Evolutionary conservation across 2,888 invertebrate species (phyloP).

Genomic region (Zygogramma bicolorata): DNA sequence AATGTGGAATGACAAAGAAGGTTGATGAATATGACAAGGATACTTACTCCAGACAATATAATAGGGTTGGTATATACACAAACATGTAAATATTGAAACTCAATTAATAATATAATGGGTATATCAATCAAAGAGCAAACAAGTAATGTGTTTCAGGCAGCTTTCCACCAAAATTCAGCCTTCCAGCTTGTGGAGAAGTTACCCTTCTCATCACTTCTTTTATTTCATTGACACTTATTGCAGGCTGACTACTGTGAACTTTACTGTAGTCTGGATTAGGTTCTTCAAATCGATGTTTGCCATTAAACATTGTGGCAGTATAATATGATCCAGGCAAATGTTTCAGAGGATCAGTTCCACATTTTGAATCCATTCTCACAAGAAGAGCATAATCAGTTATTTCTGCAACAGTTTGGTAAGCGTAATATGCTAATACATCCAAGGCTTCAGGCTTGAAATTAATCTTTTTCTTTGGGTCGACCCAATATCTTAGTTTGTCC

Average conservation of each 20-base stretch:
- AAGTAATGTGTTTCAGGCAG: slow-evolving; percentile 60
- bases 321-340: slow-evolving; percentile 76
- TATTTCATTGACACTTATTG: slow-evolving; percentile 84
- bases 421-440: slow-evolving; percentile 86
- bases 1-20: too few species aligned
- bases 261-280: slow-evolving; percentile 65
- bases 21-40: too few species aligned
- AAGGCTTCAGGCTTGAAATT: slow-evolving; percentile 75
- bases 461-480: slow-evolving; percentile 74
- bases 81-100: too few species aligned
- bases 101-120: too few species aligned
- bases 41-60: too few species aligned
- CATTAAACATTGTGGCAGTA: slow-evolving; percentile 73
- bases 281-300: slow-evolving; percentile 67
- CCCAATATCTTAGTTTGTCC: slow-evolving; percentile 73
- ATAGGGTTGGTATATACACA: too few species aligned
- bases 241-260: slow-evolving; percentile 76
- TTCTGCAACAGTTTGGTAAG: slow-evolving; percentile 91
- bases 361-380: slow-evolving; percentile 81
- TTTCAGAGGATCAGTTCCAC: slow-evolving; percentile 78
- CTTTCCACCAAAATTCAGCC: slow-evolving; percentile 67
- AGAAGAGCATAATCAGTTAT: slow-evolving; percentile 87
- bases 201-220: slow-evolving; percentile 85
- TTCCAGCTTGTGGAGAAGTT: slow-evolving; percentile 73
- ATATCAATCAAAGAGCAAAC: slow-evolving; percentile 58